phyloP scores from a whole-genome alignment of 2,888 invertebrate species.

The Agonum fuliginosum region DNA sequence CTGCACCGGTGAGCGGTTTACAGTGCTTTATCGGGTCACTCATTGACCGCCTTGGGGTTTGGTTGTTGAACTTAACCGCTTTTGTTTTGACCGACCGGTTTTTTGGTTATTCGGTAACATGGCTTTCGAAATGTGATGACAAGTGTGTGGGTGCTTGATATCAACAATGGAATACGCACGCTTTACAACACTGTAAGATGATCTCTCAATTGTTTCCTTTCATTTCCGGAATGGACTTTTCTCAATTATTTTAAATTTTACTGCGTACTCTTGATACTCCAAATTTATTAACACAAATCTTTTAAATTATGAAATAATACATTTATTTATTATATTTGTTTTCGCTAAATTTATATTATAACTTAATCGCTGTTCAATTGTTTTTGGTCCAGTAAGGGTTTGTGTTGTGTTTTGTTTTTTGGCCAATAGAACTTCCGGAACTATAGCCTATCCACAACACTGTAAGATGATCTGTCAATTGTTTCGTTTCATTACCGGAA shows the following conservation, averaged over 20 bases:
- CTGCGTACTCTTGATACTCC: not conserved
- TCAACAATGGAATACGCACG: constrained; percentile 20
- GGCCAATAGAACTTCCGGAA: no score
- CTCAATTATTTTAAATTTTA: not conserved
- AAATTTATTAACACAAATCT: not conserved
- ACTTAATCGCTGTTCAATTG: no score
- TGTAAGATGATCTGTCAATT: no score
- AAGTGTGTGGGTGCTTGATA: not conserved
- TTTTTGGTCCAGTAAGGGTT: no score
- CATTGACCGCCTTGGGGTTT: not conserved
- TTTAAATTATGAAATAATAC: no score
- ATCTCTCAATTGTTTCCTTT: not conserved
- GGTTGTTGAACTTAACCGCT: constrained; percentile 17
- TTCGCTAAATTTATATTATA: no score
- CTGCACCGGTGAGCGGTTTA: constrained; percentile 1
- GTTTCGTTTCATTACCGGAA: no score
- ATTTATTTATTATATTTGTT: no score
- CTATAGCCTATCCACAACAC: no score
- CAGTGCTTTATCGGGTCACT: constrained; percentile 2
- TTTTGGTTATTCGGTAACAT: not conserved
- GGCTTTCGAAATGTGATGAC: not conserved
- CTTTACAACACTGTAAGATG: constrained; percentile 10
- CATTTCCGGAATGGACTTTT: not conserved
- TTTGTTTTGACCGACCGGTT: constrained; percentile 10
- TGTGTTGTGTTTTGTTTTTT: no score